A percentile compares a stretch with the other conserved stretches of the same genome.
Conservation (phyloP, 1,140 invertebrate species). For the Epicauta chinensis region DNA sequence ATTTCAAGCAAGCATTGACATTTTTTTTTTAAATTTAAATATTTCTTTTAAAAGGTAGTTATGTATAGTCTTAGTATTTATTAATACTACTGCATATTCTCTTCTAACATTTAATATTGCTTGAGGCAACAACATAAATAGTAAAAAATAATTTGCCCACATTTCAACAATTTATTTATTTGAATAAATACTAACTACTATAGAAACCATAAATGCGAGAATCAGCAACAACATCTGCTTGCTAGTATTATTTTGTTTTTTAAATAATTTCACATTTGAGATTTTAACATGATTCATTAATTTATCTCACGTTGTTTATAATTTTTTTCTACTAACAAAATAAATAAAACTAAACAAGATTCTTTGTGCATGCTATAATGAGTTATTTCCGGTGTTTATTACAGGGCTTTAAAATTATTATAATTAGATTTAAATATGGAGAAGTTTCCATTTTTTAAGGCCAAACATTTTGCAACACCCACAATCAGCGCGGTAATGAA, state of each 20-base stretch:
- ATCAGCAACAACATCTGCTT: slow-evolving; percentile 14
- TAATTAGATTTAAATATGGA: too few relatives aligned
- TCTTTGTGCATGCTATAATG: too few relatives aligned
- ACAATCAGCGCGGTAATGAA: too few relatives aligned
- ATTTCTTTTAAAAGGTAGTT: slow-evolving; percentile 14
- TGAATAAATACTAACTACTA: neutral
- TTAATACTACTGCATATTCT: slow-evolving; percentile 15
- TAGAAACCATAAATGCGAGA: slow-evolving; percentile 8
- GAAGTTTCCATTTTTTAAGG: too few relatives aligned
- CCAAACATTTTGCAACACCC: too few relatives aligned
- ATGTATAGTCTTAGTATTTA: slow-evolving; percentile 6
- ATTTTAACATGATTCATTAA: too few relatives aligned
- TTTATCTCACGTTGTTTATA: too few relatives aligned
- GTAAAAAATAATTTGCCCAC: neutral
- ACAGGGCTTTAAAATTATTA: too few relatives aligned
- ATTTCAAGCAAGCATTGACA: slow-evolving; percentile 17
- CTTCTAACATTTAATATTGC: slow-evolving; percentile 22
- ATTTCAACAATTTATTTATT: neutral
- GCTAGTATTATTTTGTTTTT: slow-evolving; percentile 10
- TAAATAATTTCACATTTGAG: too few relatives aligned
- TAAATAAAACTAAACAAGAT: too few relatives aligned
- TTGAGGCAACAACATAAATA: slow-evolving; percentile 12
- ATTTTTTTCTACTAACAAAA: too few relatives aligned
- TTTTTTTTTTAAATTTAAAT: neutral
- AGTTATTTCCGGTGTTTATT: too few relatives aligned